Base-by-base conservation (phyloP, 1,140 invertebrate genomes). In the Nephila pilipes region DNA sequence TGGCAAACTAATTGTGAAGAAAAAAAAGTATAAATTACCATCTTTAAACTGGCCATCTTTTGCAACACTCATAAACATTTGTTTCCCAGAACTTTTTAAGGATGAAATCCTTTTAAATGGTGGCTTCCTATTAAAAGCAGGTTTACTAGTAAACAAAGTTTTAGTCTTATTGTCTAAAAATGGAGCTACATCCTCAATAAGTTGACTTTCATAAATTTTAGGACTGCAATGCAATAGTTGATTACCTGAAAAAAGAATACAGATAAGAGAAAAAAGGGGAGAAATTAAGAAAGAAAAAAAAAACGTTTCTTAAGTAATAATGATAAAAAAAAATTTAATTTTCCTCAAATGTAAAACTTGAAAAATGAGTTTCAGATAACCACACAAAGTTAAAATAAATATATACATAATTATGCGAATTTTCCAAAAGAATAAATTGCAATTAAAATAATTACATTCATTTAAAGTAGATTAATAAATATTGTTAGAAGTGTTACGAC, bases 1-100 rank as follows among this genome's bases (percentile, higher is more conserved):
- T n/a, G n/a, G n/a, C n/a, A n/a, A n/a, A n/a, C n/a, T n/a, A n/a
- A n/a, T n/a, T n/a, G n/a, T n/a, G n/a, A n/a, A n/a, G n/a, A n/a
- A n/a, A n/a, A n/a, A n/a, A n/a, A n/a, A n/a, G n/a, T n/a, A n/a
- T n/a, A 46, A 46, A 46, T 83, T 88, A 93, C 92, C 92, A 25
- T 85, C 46, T 22, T 81, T 55, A n/a, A 63, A 93, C 22, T 88
- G 69, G 20, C 87, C 87, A 85, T 93, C 92, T 57, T 93, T 93
- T 14, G 79, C 87, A 89, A 93, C 83, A 55, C 85, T 93, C 14
- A 85, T 69, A 83, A 93, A 93, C 6, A 20, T 22, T 29, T 89
- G 46, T 14, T 69, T 60, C 4, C 36, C n/a, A 16, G 38, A 29
- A 36, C 85, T 93, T 63, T 81, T 63, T 14, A 93, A 8, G 0